phyloP scores from a whole-genome alignment of 2,888 invertebrate genomes.

The Apamea epomidion region DNA sequence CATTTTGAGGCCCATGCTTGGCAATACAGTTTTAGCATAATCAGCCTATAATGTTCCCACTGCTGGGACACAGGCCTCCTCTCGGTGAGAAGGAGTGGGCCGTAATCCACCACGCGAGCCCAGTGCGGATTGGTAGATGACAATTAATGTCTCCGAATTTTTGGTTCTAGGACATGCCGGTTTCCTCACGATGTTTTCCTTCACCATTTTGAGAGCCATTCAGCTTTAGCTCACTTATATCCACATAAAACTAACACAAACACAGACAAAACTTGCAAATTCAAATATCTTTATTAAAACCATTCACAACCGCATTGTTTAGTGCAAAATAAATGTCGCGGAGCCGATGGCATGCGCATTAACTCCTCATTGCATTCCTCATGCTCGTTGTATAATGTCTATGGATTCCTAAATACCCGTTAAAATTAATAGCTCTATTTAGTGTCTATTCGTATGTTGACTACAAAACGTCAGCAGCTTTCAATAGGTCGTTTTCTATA shows the following conservation, averaged over 20 bases:
- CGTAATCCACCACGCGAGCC: no score
- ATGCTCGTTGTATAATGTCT: conserved; percentile 71
- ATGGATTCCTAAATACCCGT: conserved; percentile 78
- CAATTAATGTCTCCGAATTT: no score
- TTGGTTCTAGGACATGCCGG: no score
- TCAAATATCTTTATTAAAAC: conserved; percentile 39
- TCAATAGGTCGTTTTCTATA: conserved; percentile 53
- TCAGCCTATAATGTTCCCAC: no score
- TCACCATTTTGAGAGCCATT: background rate
- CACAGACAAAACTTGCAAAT: conserved; percentile 15
- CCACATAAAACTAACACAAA: background rate
- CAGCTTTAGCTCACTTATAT: background rate
- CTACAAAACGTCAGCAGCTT: conserved; percentile 55
- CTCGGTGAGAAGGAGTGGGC: no score
- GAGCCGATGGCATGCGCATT: conserved; percentile 72
- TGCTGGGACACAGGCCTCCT: no score
- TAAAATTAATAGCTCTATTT: conserved; percentile 80
- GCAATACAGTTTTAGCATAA: no score
- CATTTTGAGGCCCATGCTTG: no score
- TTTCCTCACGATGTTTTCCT: no score
- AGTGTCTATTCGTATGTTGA: conserved; percentile 60
- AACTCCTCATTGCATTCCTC: conserved; percentile 73
- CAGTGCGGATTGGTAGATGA: no score
- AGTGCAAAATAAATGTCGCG: conserved; percentile 72
- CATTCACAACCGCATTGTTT: conserved; percentile 61